Conservation (phyloP, 2,888 invertebrate species). For the Rutpela maculata region DNA sequence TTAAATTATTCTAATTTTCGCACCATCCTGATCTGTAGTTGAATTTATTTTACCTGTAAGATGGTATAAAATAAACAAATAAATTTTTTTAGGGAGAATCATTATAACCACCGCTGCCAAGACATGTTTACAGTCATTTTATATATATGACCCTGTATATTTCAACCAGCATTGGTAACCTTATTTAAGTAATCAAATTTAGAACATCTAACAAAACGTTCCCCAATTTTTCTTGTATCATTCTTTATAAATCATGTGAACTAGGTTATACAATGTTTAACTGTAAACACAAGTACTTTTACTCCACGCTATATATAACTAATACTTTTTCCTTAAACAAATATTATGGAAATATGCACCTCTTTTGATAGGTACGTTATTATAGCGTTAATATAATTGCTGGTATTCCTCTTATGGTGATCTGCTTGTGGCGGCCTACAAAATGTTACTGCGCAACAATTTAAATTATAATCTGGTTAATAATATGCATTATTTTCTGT, state of each 20-base stretch:
- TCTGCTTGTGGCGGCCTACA: not conserved
- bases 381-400: slow-evolving; percentile 13
- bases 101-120: too few species aligned
- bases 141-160: not conserved
- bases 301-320: slow-evolving; percentile 2
- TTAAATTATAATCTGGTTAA: not conserved
- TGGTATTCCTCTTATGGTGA: slow-evolving; percentile 5
- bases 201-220: slow-evolving; percentile 15
- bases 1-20: too few species aligned
- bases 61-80: too few species aligned
- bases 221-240: slow-evolving; percentile 14
- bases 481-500: not conserved
- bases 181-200: slow-evolving; percentile 21
- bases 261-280: slow-evolving; percentile 19
- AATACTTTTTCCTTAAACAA: slow-evolving; percentile 13
- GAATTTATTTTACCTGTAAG: too few species aligned
- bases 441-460: not conserved
- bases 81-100: too few species aligned
- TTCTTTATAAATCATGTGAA: slow-evolving; percentile 24
- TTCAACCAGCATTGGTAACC: not conserved
- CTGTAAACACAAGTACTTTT: slow-evolving; percentile 12
- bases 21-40: too few species aligned
- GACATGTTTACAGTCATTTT: too few species aligned
- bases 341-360: slow-evolving; percentile 5
- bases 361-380: not conserved